A percentile compares a stretch with the other conserved stretches of the same genome.
These are phyloP conservation scores for Lepidocolaptes lacrymiger DNA, from an alignment of 2,797 vertebrate species.

Conservation along the genomic window DNA sequence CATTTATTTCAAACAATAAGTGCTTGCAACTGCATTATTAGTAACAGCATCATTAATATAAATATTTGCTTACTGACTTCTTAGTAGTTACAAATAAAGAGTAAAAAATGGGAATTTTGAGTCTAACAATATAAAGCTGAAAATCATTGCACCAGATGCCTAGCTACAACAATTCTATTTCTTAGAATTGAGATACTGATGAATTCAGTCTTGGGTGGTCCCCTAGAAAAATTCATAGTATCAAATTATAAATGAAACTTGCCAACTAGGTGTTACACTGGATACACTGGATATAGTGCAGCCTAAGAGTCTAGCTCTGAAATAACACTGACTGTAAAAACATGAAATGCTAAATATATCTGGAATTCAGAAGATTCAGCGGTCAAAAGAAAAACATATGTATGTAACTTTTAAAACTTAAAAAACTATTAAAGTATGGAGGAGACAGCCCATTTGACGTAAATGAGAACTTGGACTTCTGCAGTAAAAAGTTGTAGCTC, in stretches of 20 bases:
- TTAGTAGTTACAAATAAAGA: not conserved
- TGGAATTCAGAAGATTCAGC: not conserved
- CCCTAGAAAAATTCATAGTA: not conserved
- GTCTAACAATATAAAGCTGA: not conserved
- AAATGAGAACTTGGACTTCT: not conserved
- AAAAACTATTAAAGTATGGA: conserved; percentile 9
- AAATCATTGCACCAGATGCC: not conserved
- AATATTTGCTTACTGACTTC: not conserved
- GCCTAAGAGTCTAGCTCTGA: not conserved
- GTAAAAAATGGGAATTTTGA: not conserved
- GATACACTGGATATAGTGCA: not conserved
- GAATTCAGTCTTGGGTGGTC: not conserved
- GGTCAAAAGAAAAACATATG: conserved; percentile 46
- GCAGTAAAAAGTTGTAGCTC: conserved; percentile 27
- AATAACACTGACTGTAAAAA: not conserved
- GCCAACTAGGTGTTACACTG: not conserved
- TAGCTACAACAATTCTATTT: not conserved
- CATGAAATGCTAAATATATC: not conserved
- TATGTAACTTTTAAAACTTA: conserved; percentile 33
- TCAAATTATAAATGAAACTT: not conserved
- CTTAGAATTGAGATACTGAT: not conserved
- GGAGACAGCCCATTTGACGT: conserved; percentile 44
- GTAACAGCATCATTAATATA: not conserved
- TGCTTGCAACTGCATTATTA: not conserved
- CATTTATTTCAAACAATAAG: not conserved